These are phyloP conservation scores for Dyspetes luteomarginatus DNA, from an alignment of 2,888 invertebrate genomes.

Conservation along the genomic window DNA sequence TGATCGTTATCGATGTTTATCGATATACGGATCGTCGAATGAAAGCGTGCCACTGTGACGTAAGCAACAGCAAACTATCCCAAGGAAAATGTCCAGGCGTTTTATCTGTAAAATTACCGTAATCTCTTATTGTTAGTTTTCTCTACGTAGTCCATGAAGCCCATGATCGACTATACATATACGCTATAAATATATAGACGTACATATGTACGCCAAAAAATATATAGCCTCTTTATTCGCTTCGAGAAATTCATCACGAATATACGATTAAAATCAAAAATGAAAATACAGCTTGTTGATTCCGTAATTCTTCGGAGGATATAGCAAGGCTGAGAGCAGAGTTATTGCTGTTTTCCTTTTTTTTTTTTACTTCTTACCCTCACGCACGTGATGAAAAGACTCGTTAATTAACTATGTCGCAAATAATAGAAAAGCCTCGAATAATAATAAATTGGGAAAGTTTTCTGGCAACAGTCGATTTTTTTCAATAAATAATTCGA, in stretches of 20 bases:
- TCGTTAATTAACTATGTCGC: slow-evolving; percentile 29
- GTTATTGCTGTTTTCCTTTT: slow-evolving; percentile 37
- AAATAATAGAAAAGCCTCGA: slow-evolving; percentile 56
- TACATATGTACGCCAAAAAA: slow-evolving; percentile 28
- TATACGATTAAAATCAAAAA: slow-evolving; percentile 36
- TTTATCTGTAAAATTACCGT: slow-evolving; percentile 4
- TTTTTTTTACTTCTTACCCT: slow-evolving; percentile 26
- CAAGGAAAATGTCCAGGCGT: not conserved
- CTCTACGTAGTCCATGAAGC: not conserved
- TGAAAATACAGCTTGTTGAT: slow-evolving; percentile 27
- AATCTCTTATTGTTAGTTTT: slow-evolving; percentile 3
- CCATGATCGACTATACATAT: slow-evolving; percentile 7
- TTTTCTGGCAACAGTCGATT: slow-evolving; percentile 29
- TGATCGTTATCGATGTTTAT: slow-evolving; percentile 43
- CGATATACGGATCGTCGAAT: slow-evolving; percentile 47
- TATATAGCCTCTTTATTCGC: slow-evolving; percentile 26
- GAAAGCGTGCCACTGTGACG: slow-evolving; percentile 46
- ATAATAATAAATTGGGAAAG: slow-evolving; percentile 60
- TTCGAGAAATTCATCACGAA: slow-evolving; percentile 29
- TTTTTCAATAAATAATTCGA: no score
- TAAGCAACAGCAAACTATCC: slow-evolving; percentile 12
- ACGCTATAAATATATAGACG: not conserved
- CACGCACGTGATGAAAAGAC: slow-evolving; percentile 22
- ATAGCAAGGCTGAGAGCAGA: not conserved
- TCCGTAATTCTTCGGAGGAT: slow-evolving; percentile 29